Percentiles rank a stretch among this genome's conserved stretches.
These are phyloP conservation scores for Odontomachus brunneus DNA, from an alignment of 1,140 invertebrate species.

Conservation along the genomic window DNA sequence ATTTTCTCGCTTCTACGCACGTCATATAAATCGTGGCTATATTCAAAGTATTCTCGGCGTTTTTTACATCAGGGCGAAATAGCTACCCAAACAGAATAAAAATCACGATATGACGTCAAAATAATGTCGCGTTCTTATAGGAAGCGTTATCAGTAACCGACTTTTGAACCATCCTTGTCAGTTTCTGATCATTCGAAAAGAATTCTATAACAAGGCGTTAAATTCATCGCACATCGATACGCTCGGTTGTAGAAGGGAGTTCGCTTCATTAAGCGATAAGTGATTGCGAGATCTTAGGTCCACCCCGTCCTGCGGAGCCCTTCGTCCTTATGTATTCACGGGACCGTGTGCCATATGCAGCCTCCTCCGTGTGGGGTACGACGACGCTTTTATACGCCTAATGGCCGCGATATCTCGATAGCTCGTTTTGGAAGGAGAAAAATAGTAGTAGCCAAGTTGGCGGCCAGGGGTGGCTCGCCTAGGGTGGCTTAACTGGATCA, in stretches of 20 bases:
- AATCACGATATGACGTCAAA: too few relatives aligned
- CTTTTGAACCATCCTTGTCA: too few relatives aligned
- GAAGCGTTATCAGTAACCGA: too few relatives aligned
- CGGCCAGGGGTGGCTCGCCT: slow-evolving; percentile 37
- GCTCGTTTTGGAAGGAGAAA: slow-evolving; percentile 49
- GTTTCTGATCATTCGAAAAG: slow-evolving; percentile 13
- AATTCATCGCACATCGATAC: background rate
- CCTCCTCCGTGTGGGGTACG: slow-evolving; percentile 24
- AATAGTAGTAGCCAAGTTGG: slow-evolving; percentile 49
- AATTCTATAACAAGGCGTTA: slow-evolving; percentile 23
- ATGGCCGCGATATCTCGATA: slow-evolving; percentile 68
- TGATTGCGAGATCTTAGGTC: slow-evolving; percentile 30
- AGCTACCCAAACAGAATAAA: too few relatives aligned
- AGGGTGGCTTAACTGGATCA: slow-evolving; percentile 65
- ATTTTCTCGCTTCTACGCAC: background rate
- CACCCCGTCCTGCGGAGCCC: background rate
- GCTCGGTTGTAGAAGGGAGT: background rate
- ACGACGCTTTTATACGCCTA: slow-evolving; percentile 72
- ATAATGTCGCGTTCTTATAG: too few relatives aligned
- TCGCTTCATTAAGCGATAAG: slow-evolving; percentile 58
- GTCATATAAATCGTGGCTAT: background rate
- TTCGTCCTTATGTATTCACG: slow-evolving; percentile 51
- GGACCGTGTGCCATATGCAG: slow-evolving; percentile 60
- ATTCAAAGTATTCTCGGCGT: background rate
- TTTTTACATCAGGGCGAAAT: too few relatives aligned